Percentiles rank a stretch among this genome's conserved stretches.
Conservation (phyloP, 2,888 invertebrate species). For the Heteromurus nitidus region DNA sequence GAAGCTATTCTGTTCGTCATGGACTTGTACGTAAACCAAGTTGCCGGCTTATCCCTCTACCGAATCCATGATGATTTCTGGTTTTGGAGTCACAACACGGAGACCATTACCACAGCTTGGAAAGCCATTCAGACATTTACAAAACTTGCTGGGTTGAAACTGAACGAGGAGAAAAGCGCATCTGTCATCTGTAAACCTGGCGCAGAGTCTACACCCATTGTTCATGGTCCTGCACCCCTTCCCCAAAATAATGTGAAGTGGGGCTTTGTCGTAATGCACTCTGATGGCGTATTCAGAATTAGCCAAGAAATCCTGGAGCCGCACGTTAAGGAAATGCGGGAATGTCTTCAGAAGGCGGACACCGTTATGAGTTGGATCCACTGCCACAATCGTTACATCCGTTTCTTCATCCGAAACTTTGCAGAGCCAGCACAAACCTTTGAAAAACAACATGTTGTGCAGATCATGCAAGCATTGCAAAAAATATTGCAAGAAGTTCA, state of each 20-base stretch:
- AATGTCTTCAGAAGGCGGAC: conserved; percentile 39
- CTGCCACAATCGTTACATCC: conserved; percentile 65
- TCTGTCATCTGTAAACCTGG: conserved; percentile 46
- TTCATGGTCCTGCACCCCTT: conserved; percentile 47
- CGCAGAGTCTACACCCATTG: not conserved
- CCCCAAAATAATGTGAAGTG: conserved; percentile 63
- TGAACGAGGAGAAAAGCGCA: conserved; percentile 62
- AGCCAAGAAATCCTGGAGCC: conserved; percentile 36
- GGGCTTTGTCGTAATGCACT: conserved; percentile 64
- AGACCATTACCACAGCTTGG: conserved; percentile 61
- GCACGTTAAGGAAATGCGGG: conserved; percentile 60
- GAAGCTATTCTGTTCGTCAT: conserved; percentile 64
- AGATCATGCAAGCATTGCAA: conserved; percentile 57
- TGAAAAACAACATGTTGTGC: conserved; percentile 63
- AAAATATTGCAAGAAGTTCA: conserved; percentile 53
- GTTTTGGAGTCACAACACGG: conserved; percentile 60
- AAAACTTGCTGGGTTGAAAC: conserved; percentile 52
- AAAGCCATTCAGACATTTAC: conserved; percentile 44
- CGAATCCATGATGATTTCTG: conserved; percentile 68
- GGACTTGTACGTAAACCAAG: conserved; percentile 56
- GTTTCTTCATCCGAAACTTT: conserved; percentile 69
- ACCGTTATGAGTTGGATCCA: conserved; percentile 67
- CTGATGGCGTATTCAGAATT: conserved; percentile 65
- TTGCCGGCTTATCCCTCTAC: conserved; percentile 28
- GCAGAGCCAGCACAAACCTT: conserved; percentile 57